Percentiles rank a stretch among this genome's conserved stretches.
phyloP scores from a whole-genome alignment of 2,888 invertebrate genomes.

The Sinopyrophorus schimmeli region DNA sequence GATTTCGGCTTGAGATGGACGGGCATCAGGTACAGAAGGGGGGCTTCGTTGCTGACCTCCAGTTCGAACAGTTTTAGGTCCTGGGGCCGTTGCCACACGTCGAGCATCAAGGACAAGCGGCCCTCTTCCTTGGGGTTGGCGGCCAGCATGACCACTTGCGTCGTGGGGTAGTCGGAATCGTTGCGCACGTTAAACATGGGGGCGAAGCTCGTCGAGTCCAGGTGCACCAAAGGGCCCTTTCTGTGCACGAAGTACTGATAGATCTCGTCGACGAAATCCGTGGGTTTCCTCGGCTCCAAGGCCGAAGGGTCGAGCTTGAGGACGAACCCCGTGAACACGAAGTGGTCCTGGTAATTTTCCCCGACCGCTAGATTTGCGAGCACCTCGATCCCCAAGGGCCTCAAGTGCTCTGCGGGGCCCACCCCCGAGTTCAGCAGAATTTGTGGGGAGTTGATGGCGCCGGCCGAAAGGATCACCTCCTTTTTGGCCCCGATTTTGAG shows the following conservation, averaged over 20 bases:
- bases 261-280: constrained; percentile 39
- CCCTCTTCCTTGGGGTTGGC: constrained; percentile 5
- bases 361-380: constrained; percentile 56
- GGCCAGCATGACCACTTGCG: constrained; percentile 54
- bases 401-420: constrained; percentile 52
- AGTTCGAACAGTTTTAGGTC: too few relatives aligned
- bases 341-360: constrained; percentile 54
- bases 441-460: constrained; percentile 65
- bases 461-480: constrained; percentile 61
- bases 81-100: background rate
- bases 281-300: background rate
- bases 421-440: constrained; percentile 64
- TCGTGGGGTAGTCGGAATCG: constrained; percentile 60
- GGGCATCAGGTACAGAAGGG: constrained; percentile 32
- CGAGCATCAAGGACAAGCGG: constrained; percentile 5
- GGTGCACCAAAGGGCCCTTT: constrained; percentile 56
- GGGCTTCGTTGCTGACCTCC: background rate
- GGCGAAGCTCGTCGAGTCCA: constrained; percentile 55
- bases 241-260: constrained; percentile 56
- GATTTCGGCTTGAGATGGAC: constrained; percentile 58
- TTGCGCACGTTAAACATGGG: constrained; percentile 56
- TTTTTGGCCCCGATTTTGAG: constrained; percentile 52
- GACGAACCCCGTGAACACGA: constrained; percentile 11
- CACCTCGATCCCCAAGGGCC: constrained; percentile 48
- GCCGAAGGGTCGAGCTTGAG: constrained; percentile 8